These are phyloP conservation scores for Himalopsyche anomala DNA, from an alignment of 2,888 invertebrate genomes.

Conservation along the genomic window DNA sequence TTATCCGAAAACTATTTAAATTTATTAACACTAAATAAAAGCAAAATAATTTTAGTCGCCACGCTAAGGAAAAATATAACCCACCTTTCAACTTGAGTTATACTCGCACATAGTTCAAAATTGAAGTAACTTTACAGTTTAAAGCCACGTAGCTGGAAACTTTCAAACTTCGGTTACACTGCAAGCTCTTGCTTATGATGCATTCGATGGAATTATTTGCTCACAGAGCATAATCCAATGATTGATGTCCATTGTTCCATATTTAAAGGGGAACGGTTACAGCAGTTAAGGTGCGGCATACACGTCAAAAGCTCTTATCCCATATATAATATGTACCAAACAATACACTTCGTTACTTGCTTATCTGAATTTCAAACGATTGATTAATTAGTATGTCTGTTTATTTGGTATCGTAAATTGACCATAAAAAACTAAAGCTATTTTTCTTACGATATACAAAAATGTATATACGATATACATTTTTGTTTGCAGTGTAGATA, in stretches of 20 bases:
- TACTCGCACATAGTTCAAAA: background rate
- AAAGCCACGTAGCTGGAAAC: background rate
- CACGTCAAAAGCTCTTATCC: background rate
- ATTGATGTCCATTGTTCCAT: background rate
- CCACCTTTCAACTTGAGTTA: background rate
- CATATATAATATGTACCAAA: background rate
- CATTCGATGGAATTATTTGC: constrained; percentile 7
- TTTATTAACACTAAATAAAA: too few relatives aligned
- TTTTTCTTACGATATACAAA: too few relatives aligned
- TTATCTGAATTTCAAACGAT: background rate
- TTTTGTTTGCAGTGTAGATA: too few relatives aligned
- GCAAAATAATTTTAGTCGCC: too few relatives aligned
- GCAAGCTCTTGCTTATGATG: constrained; percentile 14
- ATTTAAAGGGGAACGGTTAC: background rate
- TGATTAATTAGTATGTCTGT: background rate
- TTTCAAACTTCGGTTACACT: constrained; percentile 3
- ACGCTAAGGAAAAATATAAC: too few relatives aligned
- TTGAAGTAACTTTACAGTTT: background rate
- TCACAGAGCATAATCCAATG: background rate
- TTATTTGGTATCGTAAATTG: too few relatives aligned
- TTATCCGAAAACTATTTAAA: too few relatives aligned
- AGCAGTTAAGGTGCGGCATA: background rate
- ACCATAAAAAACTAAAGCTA: too few relatives aligned
- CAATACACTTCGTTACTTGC: constrained; percentile 1
- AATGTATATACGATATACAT: too few relatives aligned